These are phyloP conservation scores for Eristalis intricaria DNA, from an alignment of 2,888 invertebrate genomes.

Conservation along the genomic window DNA sequence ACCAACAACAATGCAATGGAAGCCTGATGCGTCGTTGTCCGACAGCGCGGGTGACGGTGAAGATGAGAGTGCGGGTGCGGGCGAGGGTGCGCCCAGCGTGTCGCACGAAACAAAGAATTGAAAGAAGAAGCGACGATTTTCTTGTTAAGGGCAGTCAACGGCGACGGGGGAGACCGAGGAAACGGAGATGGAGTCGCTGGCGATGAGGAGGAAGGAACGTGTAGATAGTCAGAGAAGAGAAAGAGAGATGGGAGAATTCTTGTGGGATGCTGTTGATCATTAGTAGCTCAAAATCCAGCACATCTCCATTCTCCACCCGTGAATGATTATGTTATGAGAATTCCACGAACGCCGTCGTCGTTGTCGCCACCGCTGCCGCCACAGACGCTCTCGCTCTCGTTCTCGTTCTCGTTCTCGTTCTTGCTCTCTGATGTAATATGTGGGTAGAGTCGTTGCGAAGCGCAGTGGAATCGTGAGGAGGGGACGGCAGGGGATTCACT, in stretches of 20 bases:
- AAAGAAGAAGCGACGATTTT: neutral
- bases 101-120: neutral
- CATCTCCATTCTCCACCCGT: neutral
- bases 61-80: neutral
- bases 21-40: neutral
- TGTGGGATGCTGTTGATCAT: slow-evolving; percentile 25
- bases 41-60: neutral
- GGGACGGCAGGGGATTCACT: neutral
- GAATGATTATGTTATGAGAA: neutral
- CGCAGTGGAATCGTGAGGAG: neutral
- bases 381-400: too few relatives aligned
- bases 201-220: too few relatives aligned
- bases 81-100: neutral
- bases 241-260: neutral
- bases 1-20: neutral
- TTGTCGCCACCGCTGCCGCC: neutral
- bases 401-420: too few relatives aligned
- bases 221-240: too few relatives aligned
- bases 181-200: neutral
- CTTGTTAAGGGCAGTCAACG: neutral
- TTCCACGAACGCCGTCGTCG: neutral
- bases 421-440: slow-evolving; percentile 36
- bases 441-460: neutral
- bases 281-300: neutral
- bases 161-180: too few relatives aligned